Evolutionary conservation across 2,113 vertebrate species (phyloP).

Genomic region (Rhombomys opimus): DNA sequence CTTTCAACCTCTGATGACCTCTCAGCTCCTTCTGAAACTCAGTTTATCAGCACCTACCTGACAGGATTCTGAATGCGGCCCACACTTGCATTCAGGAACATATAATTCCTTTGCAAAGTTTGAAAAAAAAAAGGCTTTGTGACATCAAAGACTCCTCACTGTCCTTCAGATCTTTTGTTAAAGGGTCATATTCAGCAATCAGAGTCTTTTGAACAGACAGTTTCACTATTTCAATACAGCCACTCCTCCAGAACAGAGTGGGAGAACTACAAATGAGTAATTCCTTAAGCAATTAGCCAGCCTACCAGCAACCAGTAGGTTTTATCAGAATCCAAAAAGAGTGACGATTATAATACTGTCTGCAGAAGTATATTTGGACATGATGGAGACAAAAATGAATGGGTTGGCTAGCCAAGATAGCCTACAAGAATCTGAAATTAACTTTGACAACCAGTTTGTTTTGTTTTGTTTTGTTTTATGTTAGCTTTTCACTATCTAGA

Average conservation of each 20-base stretch:
- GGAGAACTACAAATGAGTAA: not conserved
- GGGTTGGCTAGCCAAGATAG: not conserved
- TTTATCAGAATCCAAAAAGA: slow-evolving; percentile 14
- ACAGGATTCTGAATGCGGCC: not conserved
- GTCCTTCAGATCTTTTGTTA: not conserved
- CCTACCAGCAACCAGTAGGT: slow-evolving; percentile 1
- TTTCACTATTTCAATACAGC: not conserved
- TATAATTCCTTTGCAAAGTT: not conserved
- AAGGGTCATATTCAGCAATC: not conserved
- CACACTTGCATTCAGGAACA: not conserved
- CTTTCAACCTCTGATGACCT: not conserved
- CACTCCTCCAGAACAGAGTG: not conserved
- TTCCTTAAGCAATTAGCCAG: not conserved
- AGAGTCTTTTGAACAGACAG: not conserved
- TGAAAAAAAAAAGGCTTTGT: not conserved
- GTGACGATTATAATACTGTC: not conserved
- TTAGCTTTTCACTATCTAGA: not conserved
- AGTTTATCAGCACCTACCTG: not conserved
- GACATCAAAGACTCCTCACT: not conserved
- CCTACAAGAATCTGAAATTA: not conserved
- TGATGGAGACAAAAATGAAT: slow-evolving; percentile 8
- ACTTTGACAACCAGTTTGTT: not conserved
- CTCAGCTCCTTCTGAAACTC: not conserved
- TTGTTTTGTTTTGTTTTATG: too few relatives aligned
- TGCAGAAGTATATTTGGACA: not conserved